A percentile compares a stretch with the other conserved stretches of the same genome.
phyloP scores from a whole-genome alignment of 1,140 invertebrate species.

The Grapholita molesta region DNA sequence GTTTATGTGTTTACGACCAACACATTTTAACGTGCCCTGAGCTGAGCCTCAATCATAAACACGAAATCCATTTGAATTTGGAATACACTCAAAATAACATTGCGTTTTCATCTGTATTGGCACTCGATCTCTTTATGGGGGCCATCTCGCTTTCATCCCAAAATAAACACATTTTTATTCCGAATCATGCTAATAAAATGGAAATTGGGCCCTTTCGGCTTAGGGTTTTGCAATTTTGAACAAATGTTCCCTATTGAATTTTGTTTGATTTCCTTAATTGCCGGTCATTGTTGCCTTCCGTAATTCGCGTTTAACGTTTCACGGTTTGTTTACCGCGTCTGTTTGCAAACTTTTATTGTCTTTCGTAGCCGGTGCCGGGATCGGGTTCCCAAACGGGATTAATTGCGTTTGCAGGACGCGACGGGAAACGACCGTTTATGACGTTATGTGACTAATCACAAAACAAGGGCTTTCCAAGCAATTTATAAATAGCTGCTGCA shows the following conservation, averaged over 20 bases:
- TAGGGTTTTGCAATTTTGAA: conserved; percentile 59
- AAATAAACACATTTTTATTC: conserved; percentile 72
- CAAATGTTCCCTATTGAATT: conserved; percentile 68
- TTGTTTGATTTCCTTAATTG: conserved; percentile 62
- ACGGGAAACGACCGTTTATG: neutral
- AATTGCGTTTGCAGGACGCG: neutral
- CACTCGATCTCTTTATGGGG: conserved; percentile 54
- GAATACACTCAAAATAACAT: conserved; percentile 33
- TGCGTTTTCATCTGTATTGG: conserved; percentile 40
- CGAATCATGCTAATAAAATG: conserved; percentile 67
- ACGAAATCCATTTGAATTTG: conserved; percentile 28
- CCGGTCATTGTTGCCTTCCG: conserved; percentile 33
- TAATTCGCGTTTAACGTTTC: conserved; percentile 26
- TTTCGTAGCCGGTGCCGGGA: neutral
- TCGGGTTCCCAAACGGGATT: neutral
- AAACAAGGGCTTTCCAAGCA: neutral
- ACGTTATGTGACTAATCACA: neutral
- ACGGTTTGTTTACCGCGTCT: conserved; percentile 10
- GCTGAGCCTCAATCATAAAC: neutral
- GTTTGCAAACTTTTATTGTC: conserved; percentile 2
- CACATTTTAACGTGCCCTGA: neutral
- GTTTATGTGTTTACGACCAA: neutral
- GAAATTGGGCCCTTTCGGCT: conserved; percentile 59
- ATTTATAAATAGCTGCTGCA: neutral
- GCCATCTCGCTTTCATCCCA: conserved; percentile 52